Evolutionary conservation across 2,888 invertebrate species (phyloP), one percentile per base, ranked within the genome.

Genomic region (Nasonovia ribisnigri): DNA sequence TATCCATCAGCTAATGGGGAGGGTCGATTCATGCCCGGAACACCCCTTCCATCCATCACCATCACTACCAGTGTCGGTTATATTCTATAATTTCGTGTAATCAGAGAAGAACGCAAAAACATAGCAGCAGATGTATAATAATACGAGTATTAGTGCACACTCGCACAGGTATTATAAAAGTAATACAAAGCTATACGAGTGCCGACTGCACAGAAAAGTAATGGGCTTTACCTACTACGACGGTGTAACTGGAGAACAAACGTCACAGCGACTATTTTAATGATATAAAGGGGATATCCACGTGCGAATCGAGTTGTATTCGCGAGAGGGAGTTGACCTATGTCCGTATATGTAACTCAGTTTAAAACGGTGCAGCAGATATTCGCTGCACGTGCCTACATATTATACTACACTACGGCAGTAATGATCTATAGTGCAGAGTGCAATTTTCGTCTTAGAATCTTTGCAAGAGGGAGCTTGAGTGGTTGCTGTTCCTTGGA

Each of bases 11-110:
- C 77, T 77, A 36, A 77, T 36, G 6, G 20, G 77, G 36, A 77
- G 20, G 8, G 36, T 36, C 77, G 77, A 20, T 77, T 77, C 77
- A 8, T 20, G 36, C 77, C 36, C 36, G 36, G 20, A 0, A 77
- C 36, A 77, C 20, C 20, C 36, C 36, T 77, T 6, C 20, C 8
- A 20, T 20, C 77, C 36, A 20, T 77, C 36, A 20, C 10, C 36
- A 20, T 6, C 36, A 36, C 67, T 8, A 6, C 77, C 77, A 16
- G 20, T 26, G 77, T 77, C 8, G 36, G 36, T 42, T 36, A 77
- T 77, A 86, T 88, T 88, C 54, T 57, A 88, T 26, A 54, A 42
- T 88, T 88, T 42, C 5, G 36, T 29, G 88, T 88, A 88, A 88
- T 88, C 88, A 88, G 88, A 88, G 88, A 88, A 42, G 54, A 13